Evolutionary conservation across 2,797 vertebrate genomes (phyloP).

Genomic region (Muscicapa striata): DNA sequence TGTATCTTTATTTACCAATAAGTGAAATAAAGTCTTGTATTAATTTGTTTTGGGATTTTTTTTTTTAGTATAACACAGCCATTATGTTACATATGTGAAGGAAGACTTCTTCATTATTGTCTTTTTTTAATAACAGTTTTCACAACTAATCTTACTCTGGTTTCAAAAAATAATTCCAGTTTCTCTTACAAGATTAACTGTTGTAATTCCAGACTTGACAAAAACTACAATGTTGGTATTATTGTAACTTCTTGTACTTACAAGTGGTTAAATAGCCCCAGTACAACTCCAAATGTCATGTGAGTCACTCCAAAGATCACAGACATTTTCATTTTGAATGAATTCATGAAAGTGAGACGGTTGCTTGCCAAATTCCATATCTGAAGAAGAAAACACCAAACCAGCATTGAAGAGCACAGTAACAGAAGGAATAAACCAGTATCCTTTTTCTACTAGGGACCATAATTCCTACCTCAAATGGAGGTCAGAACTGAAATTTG

Average conservation of each 20-base stretch:
- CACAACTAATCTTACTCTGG: neutral
- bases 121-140: neutral
- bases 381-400: conserved; percentile 71
- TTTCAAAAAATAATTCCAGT: neutral
- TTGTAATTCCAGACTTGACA: neutral
- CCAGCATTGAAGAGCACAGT: neutral
- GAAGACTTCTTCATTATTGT: neutral
- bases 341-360: conserved; percentile 94
- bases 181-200: neutral
- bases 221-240: neutral
- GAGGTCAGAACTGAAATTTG: neutral
- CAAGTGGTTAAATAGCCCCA: conserved; percentile 95
- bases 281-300: conserved; percentile 92
- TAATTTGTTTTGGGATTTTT: neutral
- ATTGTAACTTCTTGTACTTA: conserved; percentile 78
- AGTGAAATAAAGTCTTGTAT: neutral
- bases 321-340: conserved; percentile 99
- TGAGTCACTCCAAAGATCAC: conserved; percentile 92
- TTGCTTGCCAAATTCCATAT: conserved; percentile 98
- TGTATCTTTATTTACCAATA: neutral
- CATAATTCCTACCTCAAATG: neutral
- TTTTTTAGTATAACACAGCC: neutral
- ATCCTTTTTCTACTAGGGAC: neutral
- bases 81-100: neutral
- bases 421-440: neutral